Conservation (phyloP, 2,888 invertebrate species). For the Cataglyphis cursor region DNA sequence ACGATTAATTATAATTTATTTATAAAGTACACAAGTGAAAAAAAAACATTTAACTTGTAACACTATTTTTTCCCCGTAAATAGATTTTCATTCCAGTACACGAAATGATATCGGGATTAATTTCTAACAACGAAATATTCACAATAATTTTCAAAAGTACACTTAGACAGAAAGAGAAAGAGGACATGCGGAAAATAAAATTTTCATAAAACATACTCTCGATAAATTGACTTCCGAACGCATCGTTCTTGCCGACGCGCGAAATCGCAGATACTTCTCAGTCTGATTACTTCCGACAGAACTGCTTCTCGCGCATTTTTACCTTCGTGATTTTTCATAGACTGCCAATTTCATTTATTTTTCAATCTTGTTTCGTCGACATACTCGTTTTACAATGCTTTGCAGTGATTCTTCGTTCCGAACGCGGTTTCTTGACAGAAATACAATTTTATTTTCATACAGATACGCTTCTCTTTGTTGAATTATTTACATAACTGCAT, state of each 20-base stretch:
- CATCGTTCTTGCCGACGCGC: not conserved
- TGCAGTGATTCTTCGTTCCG: not conserved
- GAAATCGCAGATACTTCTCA: constrained; percentile 32
- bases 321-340: constrained; percentile 50
- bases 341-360: constrained; percentile 45
- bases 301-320: constrained; percentile 38
- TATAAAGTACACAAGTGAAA: constrained; percentile 33
- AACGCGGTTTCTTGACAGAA: constrained; percentile 18
- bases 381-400: constrained; percentile 22
- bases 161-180: not conserved
- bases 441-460: constrained; percentile 43
- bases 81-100: constrained; percentile 13
- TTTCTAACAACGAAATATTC: constrained; percentile 23
- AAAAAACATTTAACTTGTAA: constrained; percentile 7
- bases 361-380: constrained; percentile 49
- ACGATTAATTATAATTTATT: not conserved
- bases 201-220: constrained; percentile 17
- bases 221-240: constrained; percentile 37
- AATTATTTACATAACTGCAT: constrained; percentile 23
- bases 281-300: constrained; percentile 46
- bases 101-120: constrained; percentile 14
- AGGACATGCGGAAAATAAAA: not conserved
- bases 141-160: constrained; percentile 6
- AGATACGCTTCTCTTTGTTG: constrained; percentile 21
- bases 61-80: constrained; percentile 27